A percentile compares a stretch with the other conserved stretches of the same genome.
Evolutionary conservation across 2,113 vertebrate genomes (phyloP).

Genomic region (Lamprotornis superbus): DNA sequence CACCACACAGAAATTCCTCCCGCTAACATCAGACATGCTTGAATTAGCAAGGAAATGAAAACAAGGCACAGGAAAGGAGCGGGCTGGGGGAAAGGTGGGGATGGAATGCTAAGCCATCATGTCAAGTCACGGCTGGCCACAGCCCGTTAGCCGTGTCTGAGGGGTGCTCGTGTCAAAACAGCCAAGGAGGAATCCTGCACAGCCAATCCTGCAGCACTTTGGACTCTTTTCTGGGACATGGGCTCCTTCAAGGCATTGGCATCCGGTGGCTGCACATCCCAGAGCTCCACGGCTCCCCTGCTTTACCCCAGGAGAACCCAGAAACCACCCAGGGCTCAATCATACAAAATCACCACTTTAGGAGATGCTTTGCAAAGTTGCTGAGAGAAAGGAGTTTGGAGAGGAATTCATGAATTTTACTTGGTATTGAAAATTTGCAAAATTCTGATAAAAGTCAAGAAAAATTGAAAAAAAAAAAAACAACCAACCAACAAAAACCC

Average conservation of each 20-base stretch:
- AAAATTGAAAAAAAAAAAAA: not conserved
- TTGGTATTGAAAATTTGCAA: not conserved
- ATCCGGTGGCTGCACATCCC: not conserved
- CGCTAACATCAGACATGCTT: not conserved
- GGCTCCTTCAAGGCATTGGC: not conserved
- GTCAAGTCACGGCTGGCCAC: not conserved
- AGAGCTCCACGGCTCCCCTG: not conserved
- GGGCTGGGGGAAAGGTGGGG: not conserved
- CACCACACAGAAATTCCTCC: not conserved
- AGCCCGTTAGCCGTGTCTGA: not conserved
- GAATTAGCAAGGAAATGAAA: slow-evolving; percentile 41
- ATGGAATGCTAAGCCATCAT: not conserved
- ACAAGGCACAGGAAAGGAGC: not conserved
- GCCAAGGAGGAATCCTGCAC: not conserved
- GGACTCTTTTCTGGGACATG: not conserved
- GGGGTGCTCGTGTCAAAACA: not conserved
- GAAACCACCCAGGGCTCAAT: not conserved
- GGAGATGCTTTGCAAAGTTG: not conserved
- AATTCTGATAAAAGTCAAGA: not conserved
- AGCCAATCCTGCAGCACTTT: not conserved
- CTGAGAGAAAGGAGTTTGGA: not conserved
- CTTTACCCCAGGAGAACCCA: not conserved
- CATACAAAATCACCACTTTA: not conserved
- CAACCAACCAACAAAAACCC: not conserved
- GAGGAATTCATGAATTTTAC: not conserved